A percentile compares a stretch with the other conserved stretches of the same genome.
Evolutionary conservation across 23 tunicate species (phyloP).

Genomic region (Styela plicata): DNA sequence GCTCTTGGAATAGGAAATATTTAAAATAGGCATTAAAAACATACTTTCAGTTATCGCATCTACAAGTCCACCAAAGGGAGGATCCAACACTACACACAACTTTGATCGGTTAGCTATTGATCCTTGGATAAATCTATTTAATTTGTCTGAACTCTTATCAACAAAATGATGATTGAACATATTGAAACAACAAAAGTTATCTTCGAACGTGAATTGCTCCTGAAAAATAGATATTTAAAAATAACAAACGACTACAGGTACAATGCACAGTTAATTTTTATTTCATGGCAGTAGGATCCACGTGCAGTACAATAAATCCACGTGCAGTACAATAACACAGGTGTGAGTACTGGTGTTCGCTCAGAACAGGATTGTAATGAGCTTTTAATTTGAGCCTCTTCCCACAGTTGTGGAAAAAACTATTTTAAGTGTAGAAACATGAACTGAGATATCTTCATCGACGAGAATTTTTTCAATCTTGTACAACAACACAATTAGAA

Average conservation of each 20-base stretch:
- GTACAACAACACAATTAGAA: too few relatives aligned
- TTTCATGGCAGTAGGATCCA: background rate
- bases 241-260: too few relatives aligned
- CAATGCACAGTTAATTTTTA: background rate
- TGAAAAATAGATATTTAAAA: background rate
- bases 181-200: constrained; percentile 59
- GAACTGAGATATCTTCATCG: too few relatives aligned
- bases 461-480: too few relatives aligned
- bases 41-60: constrained; percentile 36
- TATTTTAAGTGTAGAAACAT: too few relatives aligned
- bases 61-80: constrained; percentile 90
- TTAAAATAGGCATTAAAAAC: background rate
- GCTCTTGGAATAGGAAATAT: too few relatives aligned
- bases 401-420: too few relatives aligned
- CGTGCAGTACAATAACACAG: too few relatives aligned
- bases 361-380: too few relatives aligned
- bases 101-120: constrained; percentile 4
- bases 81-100: constrained; percentile 59
- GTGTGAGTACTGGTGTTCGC: too few relatives aligned
- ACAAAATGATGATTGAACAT: constrained; percentile 84
- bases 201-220: constrained; percentile 8
- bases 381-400: too few relatives aligned
- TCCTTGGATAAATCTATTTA: constrained; percentile 23
- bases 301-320: too few relatives aligned
- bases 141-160: constrained; percentile 20